Base-by-base conservation (phyloP, 2,797 vertebrate species). In the Sorex maritimensis region DNA sequence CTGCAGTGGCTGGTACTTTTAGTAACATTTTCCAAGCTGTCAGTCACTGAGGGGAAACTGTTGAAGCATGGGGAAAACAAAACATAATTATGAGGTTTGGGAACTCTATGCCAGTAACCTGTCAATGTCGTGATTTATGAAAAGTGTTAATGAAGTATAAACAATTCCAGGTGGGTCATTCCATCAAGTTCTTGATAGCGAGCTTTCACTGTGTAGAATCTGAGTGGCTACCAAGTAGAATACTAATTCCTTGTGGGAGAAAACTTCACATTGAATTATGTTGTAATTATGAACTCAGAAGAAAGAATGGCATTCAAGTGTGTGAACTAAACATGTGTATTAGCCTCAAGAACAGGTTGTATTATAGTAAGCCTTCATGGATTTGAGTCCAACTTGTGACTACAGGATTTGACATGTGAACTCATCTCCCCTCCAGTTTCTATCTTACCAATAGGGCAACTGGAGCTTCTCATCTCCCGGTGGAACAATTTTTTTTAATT, bases 211-310 rank as follows among this genome's bases (percentile, higher is more conserved):
- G 41, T 92, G 95, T 92, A 80, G 78, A 92, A 69, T 90, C 88
- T 77, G 63, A 30, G n/a, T 41, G 83, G 91, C 74, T 6, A 1
- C 88, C 0, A 1, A 86, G 91, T 63, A 95, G 96, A 97, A 97
- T 96, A 87, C 95, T 96, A 93, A 98, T 98, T 98, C 96, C 95
- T 93, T 96, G 63, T 86, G 93, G 96, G 94, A 98, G 90, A 97
- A 98, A 97, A 88, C 88, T 98, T 97, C 93, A 96, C 95, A 97
- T 96, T 98, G 97, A 98, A 98, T 98, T 98, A 98, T 97, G 94
- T 61, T 96, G 94, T 96, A 97, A 98, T 98, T 98, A 98, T 97
- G 97, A 98, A 97, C 97, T 98, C 52, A 17, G 49, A 41, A 93
- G 81, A 13, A 6, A 19, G 69, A 17, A 46, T 73, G 30, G 46